Evolutionary conservation across 2,888 invertebrate genomes (phyloP).

Genomic region (Maniola hyperantus): DNA sequence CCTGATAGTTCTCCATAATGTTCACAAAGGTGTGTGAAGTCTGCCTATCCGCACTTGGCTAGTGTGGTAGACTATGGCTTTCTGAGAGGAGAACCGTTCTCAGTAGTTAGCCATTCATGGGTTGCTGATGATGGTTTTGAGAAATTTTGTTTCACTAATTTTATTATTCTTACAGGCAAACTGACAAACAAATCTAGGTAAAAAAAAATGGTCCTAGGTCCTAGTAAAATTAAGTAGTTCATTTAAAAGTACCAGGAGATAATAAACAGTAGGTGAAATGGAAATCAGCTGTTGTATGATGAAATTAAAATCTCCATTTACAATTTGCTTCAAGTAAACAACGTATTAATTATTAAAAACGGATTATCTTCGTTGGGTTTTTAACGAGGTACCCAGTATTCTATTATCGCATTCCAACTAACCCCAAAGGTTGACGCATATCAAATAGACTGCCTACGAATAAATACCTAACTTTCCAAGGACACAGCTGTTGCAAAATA

Average conservation of each 20-base stretch:
- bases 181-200: neutral
- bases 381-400: neutral
- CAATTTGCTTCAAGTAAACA: neutral
- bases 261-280: neutral
- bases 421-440: conserved; percentile 52
- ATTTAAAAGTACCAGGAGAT: conserved; percentile 20
- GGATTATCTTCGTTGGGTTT: neutral
- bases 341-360: neutral
- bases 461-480: conserved; percentile 47
- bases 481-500: conserved; percentile 46
- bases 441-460: conserved; percentile 33
- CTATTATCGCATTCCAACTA: conserved; percentile 39
- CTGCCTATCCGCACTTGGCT: too few species aligned
- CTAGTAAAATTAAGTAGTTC: too few species aligned
- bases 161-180: too few species aligned
- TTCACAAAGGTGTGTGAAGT: too few species aligned
- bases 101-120: too few species aligned
- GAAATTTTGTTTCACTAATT: too few species aligned
- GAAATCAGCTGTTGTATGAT: conserved; percentile 3
- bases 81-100: too few species aligned
- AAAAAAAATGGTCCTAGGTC: neutral
- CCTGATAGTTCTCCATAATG: too few species aligned
- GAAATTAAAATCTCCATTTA: neutral
- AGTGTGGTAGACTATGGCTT: too few species aligned
- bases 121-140: too few species aligned